Evolutionary conservation across 1,140 invertebrate genomes (phyloP).

Genomic region (Antheraea pernyi): DNA sequence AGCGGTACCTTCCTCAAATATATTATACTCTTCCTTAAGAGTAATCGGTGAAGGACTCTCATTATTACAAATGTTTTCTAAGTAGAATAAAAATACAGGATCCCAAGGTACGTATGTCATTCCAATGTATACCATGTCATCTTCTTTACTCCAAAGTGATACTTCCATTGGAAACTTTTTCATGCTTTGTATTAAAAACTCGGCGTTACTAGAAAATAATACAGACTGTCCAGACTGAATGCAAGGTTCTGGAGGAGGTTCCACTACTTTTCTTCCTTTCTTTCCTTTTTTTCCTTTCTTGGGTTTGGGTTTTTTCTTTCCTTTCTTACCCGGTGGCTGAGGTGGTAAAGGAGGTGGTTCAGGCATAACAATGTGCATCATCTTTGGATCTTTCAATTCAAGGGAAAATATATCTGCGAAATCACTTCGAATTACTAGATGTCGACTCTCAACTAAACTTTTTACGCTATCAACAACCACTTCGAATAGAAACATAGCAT

Average conservation of each 20-base stretch:
- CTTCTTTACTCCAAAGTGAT: slow-evolving; percentile 68
- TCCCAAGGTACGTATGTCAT: slow-evolving; percentile 57
- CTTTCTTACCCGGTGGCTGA: slow-evolving; percentile 59
- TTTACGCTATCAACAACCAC: slow-evolving; percentile 66
- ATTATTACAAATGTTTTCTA: slow-evolving; percentile 51
- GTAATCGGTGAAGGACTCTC: slow-evolving; percentile 45
- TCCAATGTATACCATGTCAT: slow-evolving; percentile 58
- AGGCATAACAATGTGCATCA: slow-evolving; percentile 70
- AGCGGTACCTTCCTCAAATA: slow-evolving; percentile 64
- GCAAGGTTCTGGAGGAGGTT: slow-evolving; percentile 58
- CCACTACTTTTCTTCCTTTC: slow-evolving; percentile 46
- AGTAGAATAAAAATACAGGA: slow-evolving; percentile 48
- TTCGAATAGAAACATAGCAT: slow-evolving; percentile 68
- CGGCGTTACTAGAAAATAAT: slow-evolving; percentile 63
- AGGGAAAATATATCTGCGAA: slow-evolving; percentile 70
- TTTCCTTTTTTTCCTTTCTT: slow-evolving; percentile 59
- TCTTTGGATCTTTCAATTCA: slow-evolving; percentile 69
- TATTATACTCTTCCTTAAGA: slow-evolving; percentile 63
- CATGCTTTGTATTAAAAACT: slow-evolving; percentile 64
- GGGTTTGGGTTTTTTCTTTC: slow-evolving; percentile 52
- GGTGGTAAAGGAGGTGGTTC: slow-evolving; percentile 65
- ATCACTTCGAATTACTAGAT: slow-evolving; percentile 61
- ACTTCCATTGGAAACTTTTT: slow-evolving; percentile 57
- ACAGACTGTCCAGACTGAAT: slow-evolving; percentile 71
- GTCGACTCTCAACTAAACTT: slow-evolving; percentile 53